phyloP scores from a whole-genome alignment of 2,797 vertebrate genomes.

The Sarcophilus harrisii region DNA sequence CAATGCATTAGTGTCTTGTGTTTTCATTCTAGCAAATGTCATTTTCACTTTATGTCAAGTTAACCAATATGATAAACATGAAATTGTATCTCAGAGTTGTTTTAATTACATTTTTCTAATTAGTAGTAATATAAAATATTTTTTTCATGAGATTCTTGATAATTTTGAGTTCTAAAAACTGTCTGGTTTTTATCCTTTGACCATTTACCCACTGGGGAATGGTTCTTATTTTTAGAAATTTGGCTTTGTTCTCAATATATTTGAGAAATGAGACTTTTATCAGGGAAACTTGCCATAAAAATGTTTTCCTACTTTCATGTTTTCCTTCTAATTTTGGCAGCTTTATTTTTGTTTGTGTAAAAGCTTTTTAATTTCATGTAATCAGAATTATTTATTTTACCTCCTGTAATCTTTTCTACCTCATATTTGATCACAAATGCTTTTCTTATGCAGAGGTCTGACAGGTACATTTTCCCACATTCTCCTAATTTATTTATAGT shows the following conservation, averaged over 20 bases:
- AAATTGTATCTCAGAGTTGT: neutral
- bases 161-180: neutral
- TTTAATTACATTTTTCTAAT: neutral
- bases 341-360: neutral
- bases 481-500: neutral
- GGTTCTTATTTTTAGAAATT: neutral
- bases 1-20: neutral
- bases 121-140: neutral
- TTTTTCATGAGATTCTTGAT: neutral
- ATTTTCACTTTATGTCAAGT: neutral
- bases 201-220: neutral
- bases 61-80: neutral
- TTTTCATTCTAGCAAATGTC: neutral
- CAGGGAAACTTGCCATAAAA: neutral
- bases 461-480: neutral
- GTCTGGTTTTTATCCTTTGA: neutral
- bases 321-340: neutral
- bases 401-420: neutral
- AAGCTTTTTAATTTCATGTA: neutral
- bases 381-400: neutral
- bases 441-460: neutral
- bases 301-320: neutral
- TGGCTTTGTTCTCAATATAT: neutral
- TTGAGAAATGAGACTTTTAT: neutral
- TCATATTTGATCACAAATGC: neutral